Percentiles rank a stretch among this genome's conserved stretches.
Conservation (phyloP, 2,797 vertebrate species). For the Tolypeutes matacus region DNA sequence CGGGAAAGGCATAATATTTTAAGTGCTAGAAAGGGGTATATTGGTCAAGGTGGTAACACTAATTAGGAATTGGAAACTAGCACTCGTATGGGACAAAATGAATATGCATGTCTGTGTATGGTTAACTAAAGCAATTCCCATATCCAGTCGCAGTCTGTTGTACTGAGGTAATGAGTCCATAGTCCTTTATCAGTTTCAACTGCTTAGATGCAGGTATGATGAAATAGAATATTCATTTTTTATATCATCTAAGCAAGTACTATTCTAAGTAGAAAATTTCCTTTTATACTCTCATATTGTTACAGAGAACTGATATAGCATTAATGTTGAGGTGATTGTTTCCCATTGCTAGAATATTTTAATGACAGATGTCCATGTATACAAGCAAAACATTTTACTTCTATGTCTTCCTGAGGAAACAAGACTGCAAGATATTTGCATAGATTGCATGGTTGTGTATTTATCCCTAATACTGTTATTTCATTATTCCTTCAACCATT, state of each 20-base stretch:
- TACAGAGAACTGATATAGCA: not conserved
- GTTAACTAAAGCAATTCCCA: not conserved
- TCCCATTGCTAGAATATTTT: not conserved
- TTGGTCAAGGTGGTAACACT: not conserved
- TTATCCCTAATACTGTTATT: not conserved
- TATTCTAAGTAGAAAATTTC: not conserved
- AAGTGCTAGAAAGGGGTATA: not conserved
- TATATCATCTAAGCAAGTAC: not conserved
- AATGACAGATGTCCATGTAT: not conserved
- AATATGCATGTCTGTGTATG: not conserved
- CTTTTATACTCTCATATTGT: not conserved
- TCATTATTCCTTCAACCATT: not conserved
- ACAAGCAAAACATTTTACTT: not conserved
- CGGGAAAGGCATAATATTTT: not conserved
- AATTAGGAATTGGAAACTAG: not conserved
- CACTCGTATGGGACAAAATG: not conserved
- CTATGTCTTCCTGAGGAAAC: not conserved
- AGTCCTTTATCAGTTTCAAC: not conserved
- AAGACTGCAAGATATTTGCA: not conserved
- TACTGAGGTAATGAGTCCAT: not conserved
- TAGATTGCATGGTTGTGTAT: not conserved
- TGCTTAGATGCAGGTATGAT: not conserved
- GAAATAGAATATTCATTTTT: constrained; percentile 10
- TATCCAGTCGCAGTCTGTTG: not conserved
- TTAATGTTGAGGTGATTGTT: not conserved